Conservation (phyloP, 92 coral and sea anemone genomes). For the Ricordea florida region DNA sequence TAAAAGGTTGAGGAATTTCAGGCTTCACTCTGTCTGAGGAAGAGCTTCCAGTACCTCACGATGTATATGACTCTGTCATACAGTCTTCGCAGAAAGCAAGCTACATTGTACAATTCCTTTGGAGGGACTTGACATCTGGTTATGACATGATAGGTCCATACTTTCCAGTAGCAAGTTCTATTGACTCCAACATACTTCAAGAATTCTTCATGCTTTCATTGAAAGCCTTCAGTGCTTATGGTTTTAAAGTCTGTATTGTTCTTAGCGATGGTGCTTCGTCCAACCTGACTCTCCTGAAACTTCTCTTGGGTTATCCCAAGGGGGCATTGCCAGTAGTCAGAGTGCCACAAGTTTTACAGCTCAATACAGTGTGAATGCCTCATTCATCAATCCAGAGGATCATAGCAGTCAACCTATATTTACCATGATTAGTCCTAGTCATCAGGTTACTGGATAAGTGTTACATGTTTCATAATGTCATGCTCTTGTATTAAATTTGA, state of each 20-base stretch:
- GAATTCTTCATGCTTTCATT: conserved; percentile 15
- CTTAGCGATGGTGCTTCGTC: conserved; percentile 1
- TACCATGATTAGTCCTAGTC: neutral
- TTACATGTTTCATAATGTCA: too few species aligned
- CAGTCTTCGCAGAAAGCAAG: conserved; percentile 10
- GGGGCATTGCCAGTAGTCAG: neutral
- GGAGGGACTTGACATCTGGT: conserved; percentile 29
- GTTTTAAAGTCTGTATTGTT: neutral
- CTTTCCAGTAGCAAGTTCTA: conserved; percentile 5
- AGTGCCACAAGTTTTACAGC: neutral
- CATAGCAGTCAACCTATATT: neutral
- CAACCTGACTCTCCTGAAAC: neutral
- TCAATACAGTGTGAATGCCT: neutral
- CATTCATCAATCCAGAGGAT: neutral
- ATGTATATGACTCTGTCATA: neutral
- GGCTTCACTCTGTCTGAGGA: too few species aligned
- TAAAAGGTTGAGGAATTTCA: neutral
- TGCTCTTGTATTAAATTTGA: too few species aligned
- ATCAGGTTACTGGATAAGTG: neutral
- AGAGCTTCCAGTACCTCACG: neutral
- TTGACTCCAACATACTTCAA: conserved; percentile 8
- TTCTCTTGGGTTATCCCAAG: conserved; percentile 2
- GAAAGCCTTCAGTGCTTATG: conserved; percentile 1
- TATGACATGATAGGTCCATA: conserved; percentile 20
- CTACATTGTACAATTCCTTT: conserved; percentile 12